Base-by-base conservation (phyloP, 2,888 invertebrate genomes). In the Escarpia spicata region DNA sequence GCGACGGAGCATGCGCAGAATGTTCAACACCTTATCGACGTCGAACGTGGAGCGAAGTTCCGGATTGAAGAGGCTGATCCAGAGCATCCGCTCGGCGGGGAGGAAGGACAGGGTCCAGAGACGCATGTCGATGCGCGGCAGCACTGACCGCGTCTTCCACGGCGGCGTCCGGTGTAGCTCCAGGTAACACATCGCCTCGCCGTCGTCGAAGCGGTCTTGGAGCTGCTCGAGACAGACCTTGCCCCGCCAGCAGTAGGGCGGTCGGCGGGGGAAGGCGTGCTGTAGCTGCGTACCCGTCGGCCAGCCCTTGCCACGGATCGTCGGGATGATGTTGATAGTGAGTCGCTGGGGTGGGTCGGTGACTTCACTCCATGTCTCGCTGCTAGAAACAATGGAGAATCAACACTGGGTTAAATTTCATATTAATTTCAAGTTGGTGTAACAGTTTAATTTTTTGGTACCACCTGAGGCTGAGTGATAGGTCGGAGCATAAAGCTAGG, bases 221-320 rank as follows among this genome's bases (percentile, higher is more conserved):
- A 75, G 75, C 75, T 91, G 91, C 26, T 44, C 91, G 44, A 52
- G 44, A 37, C 91, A 37, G 37, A 31, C 37, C 58, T 44, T 91
- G 44, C 91, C 58, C 19, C 44, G 44, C 31, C 44, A 52, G 44
- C 91, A 44, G n/a, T 91, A 91, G 52, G 91, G 91, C 43, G 91
- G 91, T 10, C 37, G 44, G 15, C 58, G 44, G 37, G 91, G 91
- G 58, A 52, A 91, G 91, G 91, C 91, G n/a, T 91, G 91, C 58
- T 91, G 91, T 26, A 91, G 52, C 37, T 91, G 91, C n/a, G 91
- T 91, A 3, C 91, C 91, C 15, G 58, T 58, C 58, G 91, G 91
- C 91, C 91, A 91, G 58, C 58, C 75, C 75, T 75, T 15, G 75
- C 75, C 75, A 26, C 75, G 75, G 75, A 75, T 75, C 2, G 75